These are phyloP conservation scores for Argyra leucocephala DNA, from an alignment of 2,888 invertebrate species.

Conservation along the genomic window DNA sequence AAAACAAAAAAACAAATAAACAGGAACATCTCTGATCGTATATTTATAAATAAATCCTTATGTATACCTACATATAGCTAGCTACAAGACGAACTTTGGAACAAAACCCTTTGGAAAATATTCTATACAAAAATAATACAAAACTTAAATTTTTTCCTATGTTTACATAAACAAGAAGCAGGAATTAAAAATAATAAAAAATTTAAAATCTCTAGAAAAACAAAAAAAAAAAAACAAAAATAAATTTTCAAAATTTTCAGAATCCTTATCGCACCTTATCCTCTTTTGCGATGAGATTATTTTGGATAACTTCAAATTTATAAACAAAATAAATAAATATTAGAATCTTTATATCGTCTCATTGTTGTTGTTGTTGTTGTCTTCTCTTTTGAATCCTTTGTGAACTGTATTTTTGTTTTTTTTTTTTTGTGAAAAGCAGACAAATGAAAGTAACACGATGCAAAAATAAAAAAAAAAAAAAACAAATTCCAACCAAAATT, in stretches of 20 bases:
- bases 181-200: conserved; percentile 5
- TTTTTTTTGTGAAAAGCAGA: too few species aligned
- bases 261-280: conserved; percentile 6
- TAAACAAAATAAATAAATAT: background rate
- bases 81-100: background rate
- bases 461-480: background rate
- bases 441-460: background rate
- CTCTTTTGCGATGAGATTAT: background rate
- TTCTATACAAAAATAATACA: too few species aligned
- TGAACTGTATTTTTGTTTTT: conserved; percentile 2
- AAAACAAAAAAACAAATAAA: too few species aligned
- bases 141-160: too few species aligned
- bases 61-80: background rate
- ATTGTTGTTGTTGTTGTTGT: conserved; percentile 14
- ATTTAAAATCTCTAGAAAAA: background rate
- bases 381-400: conserved; percentile 5
- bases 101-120: background rate
- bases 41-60: too few species aligned
- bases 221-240: background rate
- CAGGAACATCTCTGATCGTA: too few species aligned
- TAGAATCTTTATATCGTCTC: background rate
- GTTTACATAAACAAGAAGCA: background rate
- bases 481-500: background rate
- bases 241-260: background rate
- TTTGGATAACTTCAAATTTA: background rate